These are phyloP conservation scores for Danionella cerebrum DNA, from an alignment of 2,113 vertebrate species.

Conservation along the genomic window DNA sequence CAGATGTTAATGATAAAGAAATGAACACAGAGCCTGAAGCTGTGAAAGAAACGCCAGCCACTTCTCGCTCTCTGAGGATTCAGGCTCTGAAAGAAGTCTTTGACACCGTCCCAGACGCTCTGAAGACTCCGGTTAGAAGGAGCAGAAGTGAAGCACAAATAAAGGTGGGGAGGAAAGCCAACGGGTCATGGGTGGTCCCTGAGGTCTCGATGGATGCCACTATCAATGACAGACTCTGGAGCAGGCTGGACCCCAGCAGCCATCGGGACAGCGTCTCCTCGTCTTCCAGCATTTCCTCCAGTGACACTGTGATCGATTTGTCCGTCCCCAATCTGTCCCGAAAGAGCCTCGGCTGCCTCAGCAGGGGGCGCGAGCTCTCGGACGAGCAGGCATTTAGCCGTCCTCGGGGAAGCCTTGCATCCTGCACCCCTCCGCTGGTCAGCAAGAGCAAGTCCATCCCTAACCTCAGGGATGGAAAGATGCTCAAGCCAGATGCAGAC, in stretches of 20 bases:
- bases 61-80: constrained; percentile 3
- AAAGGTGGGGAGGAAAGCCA: background rate
- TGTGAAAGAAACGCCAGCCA: background rate
- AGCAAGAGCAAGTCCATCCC: constrained; percentile 89
- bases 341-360: constrained; percentile 65
- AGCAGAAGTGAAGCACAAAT: constrained; percentile 68
- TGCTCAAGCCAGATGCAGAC: constrained; percentile 40
- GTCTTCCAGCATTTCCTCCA: constrained; percentile 89
- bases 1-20: background rate
- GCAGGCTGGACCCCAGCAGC: constrained; percentile 70
- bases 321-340: constrained; percentile 76
- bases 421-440: constrained; percentile 51
- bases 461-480: constrained; percentile 65
- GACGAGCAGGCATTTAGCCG: constrained; percentile 23
- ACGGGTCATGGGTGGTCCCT: constrained; percentile 60
- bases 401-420: constrained; percentile 30
- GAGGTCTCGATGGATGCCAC: constrained; percentile 75
- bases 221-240: constrained; percentile 77
- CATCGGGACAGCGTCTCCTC: constrained; percentile 84
- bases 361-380: constrained; percentile 33
- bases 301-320: constrained; percentile 86
- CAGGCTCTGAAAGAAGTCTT: constrained; percentile 40
- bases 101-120: constrained; percentile 30
- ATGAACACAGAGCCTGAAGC: constrained; percentile 2
- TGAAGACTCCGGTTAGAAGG: constrained; percentile 50